phyloP scores from a whole-genome alignment of 2,888 invertebrate genomes.

The Acholoe squamosa region DNA sequence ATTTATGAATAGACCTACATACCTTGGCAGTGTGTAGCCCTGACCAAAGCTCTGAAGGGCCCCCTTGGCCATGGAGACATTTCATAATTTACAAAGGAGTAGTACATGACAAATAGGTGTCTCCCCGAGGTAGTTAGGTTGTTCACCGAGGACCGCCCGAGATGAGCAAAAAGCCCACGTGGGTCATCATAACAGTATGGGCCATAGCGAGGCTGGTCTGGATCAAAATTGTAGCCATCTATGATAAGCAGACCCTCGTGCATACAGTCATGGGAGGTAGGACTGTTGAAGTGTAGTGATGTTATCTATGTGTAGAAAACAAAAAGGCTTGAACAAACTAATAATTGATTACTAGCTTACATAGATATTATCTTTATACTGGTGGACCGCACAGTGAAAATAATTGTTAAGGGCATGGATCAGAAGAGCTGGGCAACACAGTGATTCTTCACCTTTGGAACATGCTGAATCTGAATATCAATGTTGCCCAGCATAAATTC shows the following conservation, averaged over 20 bases:
- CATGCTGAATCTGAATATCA: too few relatives aligned
- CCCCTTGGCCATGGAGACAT: constrained; percentile 31
- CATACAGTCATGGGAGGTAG: constrained; percentile 47
- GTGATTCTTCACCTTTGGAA: too few relatives aligned
- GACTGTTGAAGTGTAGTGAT: constrained; percentile 50
- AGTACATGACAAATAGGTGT: constrained; percentile 59
- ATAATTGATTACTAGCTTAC: too few relatives aligned
- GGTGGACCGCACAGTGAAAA: too few relatives aligned
- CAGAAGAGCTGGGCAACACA: too few relatives aligned
- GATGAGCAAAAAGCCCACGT: constrained; percentile 52
- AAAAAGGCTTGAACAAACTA: too few relatives aligned
- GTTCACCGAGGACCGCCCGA: neutral
- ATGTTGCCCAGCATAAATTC: too few relatives aligned
- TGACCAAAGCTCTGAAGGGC: constrained; percentile 34
- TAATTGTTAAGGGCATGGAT: too few relatives aligned
- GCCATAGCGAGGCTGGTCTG: constrained; percentile 12
- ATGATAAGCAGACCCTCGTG: constrained; percentile 62
- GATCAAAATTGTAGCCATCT: constrained; percentile 36
- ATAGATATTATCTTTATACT: too few relatives aligned
- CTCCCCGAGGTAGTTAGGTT: constrained; percentile 57
- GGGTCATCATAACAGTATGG: constrained; percentile 64
- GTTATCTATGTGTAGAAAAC: neutral
- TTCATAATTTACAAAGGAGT: constrained; percentile 56
- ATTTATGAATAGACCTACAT: neutral
- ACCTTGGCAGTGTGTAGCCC: constrained; percentile 58